Conservation (phyloP, 2,888 invertebrate species). For the Apomyelois bistriatella region DNA sequence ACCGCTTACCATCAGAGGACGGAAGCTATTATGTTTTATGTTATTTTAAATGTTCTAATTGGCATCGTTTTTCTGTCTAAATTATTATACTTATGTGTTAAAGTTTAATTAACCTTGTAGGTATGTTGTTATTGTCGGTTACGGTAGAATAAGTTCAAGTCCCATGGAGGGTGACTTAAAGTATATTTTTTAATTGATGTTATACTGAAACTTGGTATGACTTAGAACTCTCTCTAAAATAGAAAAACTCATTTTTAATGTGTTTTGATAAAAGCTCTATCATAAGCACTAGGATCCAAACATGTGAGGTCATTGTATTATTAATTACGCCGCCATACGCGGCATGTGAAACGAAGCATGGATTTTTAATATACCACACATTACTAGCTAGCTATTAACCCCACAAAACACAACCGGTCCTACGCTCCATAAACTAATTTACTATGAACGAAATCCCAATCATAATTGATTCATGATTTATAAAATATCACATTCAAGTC, state of each 20-base stretch:
- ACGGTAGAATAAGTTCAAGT: constrained; percentile 11
- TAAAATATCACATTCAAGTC: background rate
- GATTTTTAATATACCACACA: constrained; percentile 10
- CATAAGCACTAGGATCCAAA: background rate
- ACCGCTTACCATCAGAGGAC: too few species aligned
- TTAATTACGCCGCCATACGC: constrained; percentile 25
- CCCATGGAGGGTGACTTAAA: constrained; percentile 10
- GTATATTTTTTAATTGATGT: background rate
- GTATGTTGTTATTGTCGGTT: constrained; percentile 4
- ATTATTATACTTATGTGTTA: background rate
- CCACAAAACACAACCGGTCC: background rate
- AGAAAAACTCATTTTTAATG: too few species aligned
- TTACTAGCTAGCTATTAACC: constrained; percentile 1
- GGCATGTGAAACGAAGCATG: constrained; percentile 26
- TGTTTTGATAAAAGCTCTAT: too few species aligned
- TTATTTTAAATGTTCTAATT: too few species aligned
- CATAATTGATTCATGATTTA: background rate
- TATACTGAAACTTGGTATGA: too few species aligned
- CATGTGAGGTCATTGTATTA: background rate
- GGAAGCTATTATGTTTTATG: too few species aligned
- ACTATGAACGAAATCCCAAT: constrained; percentile 21
- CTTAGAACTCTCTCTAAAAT: too few species aligned
- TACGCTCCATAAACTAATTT: constrained; percentile 25
- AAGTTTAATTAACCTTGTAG: constrained; percentile 6
- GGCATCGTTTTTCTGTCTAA: too few species aligned